Evolutionary conservation across 2,113 vertebrate species (phyloP).

Genomic region (Burhinus bistriatus): DNA sequence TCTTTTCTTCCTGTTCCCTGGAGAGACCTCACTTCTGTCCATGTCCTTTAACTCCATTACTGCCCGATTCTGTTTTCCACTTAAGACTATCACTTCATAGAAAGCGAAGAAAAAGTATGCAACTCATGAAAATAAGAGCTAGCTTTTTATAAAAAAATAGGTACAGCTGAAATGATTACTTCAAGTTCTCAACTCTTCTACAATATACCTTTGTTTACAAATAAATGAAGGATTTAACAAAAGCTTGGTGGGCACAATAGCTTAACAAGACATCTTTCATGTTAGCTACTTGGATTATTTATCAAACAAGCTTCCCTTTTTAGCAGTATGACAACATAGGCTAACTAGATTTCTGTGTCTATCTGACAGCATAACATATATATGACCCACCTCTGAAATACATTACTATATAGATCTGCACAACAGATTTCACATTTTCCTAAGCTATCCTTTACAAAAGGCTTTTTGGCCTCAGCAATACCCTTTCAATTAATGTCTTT

Average conservation of each 20-base stretch:
- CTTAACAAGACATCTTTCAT: neutral
- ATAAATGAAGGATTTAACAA: neutral
- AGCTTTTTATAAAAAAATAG: neutral
- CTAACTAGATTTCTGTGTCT: neutral
- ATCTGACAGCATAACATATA: neutral
- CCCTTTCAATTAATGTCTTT: neutral
- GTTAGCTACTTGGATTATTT: neutral
- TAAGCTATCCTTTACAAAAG: neutral
- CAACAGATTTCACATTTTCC: neutral
- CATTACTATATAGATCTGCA: neutral
- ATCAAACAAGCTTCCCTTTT: neutral
- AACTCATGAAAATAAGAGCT: neutral
- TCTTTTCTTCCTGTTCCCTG: neutral
- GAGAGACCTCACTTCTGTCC: neutral
- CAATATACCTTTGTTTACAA: neutral
- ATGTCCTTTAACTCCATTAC: neutral
- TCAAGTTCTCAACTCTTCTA: neutral
- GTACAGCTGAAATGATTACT: neutral
- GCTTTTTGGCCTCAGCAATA: neutral
- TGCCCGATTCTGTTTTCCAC: neutral
- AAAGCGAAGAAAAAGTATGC: neutral
- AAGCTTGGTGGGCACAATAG: neutral
- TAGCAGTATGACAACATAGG: neutral
- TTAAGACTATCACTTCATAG: neutral
- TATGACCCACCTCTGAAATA: neutral